phyloP scores from a whole-genome alignment of 1,140 invertebrate genomes.

The Meloidogyne hapla region DNA sequence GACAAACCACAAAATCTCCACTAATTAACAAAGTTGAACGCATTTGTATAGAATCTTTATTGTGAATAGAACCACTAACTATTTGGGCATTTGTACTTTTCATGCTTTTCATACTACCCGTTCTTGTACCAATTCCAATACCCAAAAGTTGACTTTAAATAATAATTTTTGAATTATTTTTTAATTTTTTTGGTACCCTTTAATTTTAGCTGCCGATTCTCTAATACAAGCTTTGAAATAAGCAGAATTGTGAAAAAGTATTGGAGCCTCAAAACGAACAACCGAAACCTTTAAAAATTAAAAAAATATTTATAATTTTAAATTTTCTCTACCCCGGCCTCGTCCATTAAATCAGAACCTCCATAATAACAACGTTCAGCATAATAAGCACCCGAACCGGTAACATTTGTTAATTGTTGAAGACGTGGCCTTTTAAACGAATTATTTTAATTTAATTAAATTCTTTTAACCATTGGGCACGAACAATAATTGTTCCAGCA shows the following conservation, averaged over 20 bases:
- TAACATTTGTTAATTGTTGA: slow-evolving; percentile 51
- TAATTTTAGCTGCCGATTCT: slow-evolving; percentile 37
- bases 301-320: background rate
- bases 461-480: slow-evolving; percentile 43
- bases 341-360: slow-evolving; percentile 43
- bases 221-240: slow-evolving; percentile 40
- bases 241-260: slow-evolving; percentile 46
- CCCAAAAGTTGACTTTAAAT: slow-evolving; percentile 45
- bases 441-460: slow-evolving; percentile 7
- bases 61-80: slow-evolving; percentile 15
- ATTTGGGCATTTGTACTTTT: slow-evolving; percentile 34
- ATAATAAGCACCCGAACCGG: slow-evolving; percentile 50
- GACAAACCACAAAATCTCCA: slow-evolving; percentile 52
- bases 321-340: slow-evolving; percentile 38
- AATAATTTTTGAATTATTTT: too few relatives aligned
- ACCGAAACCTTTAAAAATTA: slow-evolving; percentile 29
- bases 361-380: slow-evolving; percentile 47
- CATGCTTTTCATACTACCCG: slow-evolving; percentile 54
- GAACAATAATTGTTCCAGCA: slow-evolving; percentile 37
- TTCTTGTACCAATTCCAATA: slow-evolving; percentile 50
- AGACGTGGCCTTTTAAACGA: slow-evolving; percentile 41
- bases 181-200: slow-evolving; percentile 32
- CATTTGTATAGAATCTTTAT: slow-evolving; percentile 41
- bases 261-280: slow-evolving; percentile 45
- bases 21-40: slow-evolving; percentile 51